phyloP scores from a whole-genome alignment of 1,140 invertebrate species.

The Saccostrea glomerata region DNA sequence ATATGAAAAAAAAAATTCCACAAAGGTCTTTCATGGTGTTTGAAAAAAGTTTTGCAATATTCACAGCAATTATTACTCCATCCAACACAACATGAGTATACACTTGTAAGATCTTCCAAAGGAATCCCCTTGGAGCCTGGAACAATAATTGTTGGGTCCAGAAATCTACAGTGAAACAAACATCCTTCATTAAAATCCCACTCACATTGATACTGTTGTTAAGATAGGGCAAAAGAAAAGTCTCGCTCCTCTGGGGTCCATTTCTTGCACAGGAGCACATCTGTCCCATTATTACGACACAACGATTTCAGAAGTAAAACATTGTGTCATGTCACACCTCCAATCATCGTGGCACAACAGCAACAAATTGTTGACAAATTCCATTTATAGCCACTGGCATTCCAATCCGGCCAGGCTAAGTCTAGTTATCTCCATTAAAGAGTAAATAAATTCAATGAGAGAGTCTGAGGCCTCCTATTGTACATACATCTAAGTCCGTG shows the following conservation, averaged over 20 bases:
- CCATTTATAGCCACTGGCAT: background rate
- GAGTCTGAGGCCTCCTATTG: background rate
- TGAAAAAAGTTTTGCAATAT: too few species aligned
- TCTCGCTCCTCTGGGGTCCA: background rate
- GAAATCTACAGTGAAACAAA: too few species aligned
- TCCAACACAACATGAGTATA: too few species aligned
- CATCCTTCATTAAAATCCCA: background rate
- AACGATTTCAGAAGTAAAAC: background rate
- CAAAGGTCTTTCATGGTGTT: too few species aligned
- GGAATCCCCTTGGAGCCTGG: too few species aligned
- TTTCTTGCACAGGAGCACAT: background rate
- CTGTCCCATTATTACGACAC: background rate
- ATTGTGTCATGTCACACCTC: background rate
- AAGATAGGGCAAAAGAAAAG: constrained; percentile 16
- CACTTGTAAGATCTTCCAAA: too few species aligned
- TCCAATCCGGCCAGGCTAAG: background rate
- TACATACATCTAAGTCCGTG: background rate
- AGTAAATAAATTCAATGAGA: constrained; percentile 14
- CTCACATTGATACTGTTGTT: constrained; percentile 31
- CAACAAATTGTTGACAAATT: background rate
- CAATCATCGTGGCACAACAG: background rate
- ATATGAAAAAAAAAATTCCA: too few species aligned
- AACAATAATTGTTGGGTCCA: too few species aligned
- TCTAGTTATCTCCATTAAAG: background rate
- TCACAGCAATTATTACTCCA: too few species aligned